Percentiles rank a stretch among this genome's conserved stretches.
These are phyloP conservation scores for Chelon labrosus DNA, from an alignment of 2,797 vertebrate species.

Conservation along the genomic window DNA sequence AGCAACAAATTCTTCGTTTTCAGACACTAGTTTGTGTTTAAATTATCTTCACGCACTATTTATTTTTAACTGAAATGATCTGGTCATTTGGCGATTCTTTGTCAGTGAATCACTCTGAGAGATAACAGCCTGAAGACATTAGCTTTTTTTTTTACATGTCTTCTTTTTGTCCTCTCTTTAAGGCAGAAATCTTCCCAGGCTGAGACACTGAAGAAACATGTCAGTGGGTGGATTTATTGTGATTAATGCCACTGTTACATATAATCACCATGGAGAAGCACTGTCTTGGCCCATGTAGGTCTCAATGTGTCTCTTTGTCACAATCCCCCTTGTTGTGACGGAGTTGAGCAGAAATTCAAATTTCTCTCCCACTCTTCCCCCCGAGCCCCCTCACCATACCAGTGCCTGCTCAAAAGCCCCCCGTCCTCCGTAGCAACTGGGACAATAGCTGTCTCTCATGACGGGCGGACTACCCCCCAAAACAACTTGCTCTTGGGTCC, in stretches of 20 bases:
- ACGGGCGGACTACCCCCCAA: conserved; percentile 62
- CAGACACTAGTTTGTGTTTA: not conserved
- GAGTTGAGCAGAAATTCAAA: conserved; percentile 79
- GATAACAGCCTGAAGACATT: conserved; percentile 31
- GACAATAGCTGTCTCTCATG: conserved; percentile 82
- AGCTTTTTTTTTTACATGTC: conserved; percentile 12
- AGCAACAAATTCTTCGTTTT: not conserved
- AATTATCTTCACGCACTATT: not conserved
- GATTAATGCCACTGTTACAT: conserved; percentile 74
- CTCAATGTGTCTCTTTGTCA: conserved; percentile 80
- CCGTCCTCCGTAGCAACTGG: conserved; percentile 24
- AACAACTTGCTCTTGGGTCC: conserved; percentile 69
- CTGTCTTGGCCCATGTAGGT: conserved; percentile 54
- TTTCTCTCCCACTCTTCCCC: conserved; percentile 80
- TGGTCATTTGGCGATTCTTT: not conserved
- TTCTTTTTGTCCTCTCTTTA: conserved; percentile 17
- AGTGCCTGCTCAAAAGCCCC: conserved; percentile 52
- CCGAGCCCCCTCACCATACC: conserved; percentile 69
- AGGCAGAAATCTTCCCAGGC: conserved; percentile 16
- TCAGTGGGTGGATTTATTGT: conserved; percentile 67
- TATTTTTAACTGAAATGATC: not conserved
- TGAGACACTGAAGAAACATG: conserved; percentile 60
- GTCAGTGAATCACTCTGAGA: not conserved
- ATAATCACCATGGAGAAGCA: conserved; percentile 80
- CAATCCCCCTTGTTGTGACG: conserved; percentile 72